phyloP scores from a whole-genome alignment of 2,113 vertebrate genomes.

The Eonycteris spelaea region DNA sequence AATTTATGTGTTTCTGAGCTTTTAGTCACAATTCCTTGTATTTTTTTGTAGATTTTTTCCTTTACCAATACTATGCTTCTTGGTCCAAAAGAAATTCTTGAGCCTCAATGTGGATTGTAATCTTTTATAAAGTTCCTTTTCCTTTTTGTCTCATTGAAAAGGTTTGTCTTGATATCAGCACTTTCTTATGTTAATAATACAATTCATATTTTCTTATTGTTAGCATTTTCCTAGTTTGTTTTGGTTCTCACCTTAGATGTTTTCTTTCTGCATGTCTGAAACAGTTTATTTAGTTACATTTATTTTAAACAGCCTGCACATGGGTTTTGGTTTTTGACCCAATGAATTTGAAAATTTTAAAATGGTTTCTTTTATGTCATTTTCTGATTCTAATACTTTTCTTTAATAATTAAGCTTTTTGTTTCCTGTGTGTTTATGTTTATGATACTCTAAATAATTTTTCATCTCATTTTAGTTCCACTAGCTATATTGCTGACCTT shows the following conservation, averaged over 20 bases:
- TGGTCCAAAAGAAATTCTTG: neutral
- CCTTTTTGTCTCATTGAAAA: neutral
- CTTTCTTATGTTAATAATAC: neutral
- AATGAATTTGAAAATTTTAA: neutral
- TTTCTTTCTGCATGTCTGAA: neutral
- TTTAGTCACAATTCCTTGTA: neutral
- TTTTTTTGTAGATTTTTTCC: neutral
- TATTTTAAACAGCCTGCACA: neutral
- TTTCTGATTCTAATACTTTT: neutral
- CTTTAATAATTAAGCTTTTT: neutral
- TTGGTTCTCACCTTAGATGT: neutral
- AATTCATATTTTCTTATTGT: neutral
- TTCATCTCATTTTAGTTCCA: neutral
- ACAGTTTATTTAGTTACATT: constrained; percentile 4
- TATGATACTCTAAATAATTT: neutral
- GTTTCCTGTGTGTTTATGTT: neutral
- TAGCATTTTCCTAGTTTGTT: neutral
- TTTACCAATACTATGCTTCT: neutral
- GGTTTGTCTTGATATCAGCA: neutral
- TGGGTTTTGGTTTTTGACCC: neutral
- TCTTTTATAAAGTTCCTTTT: neutral
- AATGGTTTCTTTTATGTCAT: neutral
- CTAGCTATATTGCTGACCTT: neutral
- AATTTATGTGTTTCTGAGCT: neutral
- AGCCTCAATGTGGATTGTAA: neutral